Base-by-base conservation (phyloP, 2,888 invertebrate species). In the Theretra japonica region DNA sequence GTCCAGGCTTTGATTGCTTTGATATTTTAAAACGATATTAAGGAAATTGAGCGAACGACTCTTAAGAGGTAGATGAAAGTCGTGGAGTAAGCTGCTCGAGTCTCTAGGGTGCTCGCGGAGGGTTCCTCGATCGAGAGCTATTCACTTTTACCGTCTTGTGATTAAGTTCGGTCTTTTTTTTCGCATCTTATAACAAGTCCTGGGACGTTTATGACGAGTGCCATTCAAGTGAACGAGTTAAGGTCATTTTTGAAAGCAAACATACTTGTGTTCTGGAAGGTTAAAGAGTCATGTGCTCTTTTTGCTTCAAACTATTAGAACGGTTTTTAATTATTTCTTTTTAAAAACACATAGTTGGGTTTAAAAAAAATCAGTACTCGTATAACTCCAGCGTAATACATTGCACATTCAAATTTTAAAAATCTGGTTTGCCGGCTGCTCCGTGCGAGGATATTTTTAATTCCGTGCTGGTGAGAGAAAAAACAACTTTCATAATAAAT, bases 121-220 rank as follows among this genome's bases (percentile, higher is more conserved):
- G 75, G 77, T 74, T 72, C 76, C 77, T 59, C 79, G 65, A 82
- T 85, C 75, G 79, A 85, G 83, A 74, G 80, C 65, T 79, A 73
- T 82, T 84, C 79, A 62, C 73, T 77, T 82, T 79, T 57, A 71
- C 33, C 62, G 69, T 62, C 56, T 72, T 23, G 58, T 73, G 74
- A 79, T 78, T 76, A 75, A 70, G 73, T 74, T 77, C 78, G 41
- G 25, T 60, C 57, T 25, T 30, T 28, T 68, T 71, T 28, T 68
- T 30, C 25, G 23, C 57, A 69, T 41, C 23, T 33, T 58, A 57
- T 17, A 69, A 33, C 41, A 69, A 28, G 59, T 60, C 33, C n/a
- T 21, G 33, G 56, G 57, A 30, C 68, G 28, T 28, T 69, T 69
- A 56, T 58, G 33, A 69, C 23, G 41, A 65, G 69, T 69, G 69